Evolutionary conservation across 2,888 invertebrate genomes (phyloP).

Genomic region (Rhagonycha lutea): DNA sequence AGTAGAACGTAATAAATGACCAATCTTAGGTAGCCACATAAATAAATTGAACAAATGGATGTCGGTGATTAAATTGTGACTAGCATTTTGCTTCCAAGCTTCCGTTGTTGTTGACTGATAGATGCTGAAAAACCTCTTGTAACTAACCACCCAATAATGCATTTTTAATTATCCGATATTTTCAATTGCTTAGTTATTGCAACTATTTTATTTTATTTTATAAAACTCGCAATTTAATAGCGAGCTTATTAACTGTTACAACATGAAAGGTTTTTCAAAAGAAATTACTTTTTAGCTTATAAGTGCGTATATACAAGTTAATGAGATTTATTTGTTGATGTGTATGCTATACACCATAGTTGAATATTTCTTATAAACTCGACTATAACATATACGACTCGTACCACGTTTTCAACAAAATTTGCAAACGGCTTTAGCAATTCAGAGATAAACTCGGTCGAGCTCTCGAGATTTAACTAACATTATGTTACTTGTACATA

Average conservation of each 20-base stretch:
- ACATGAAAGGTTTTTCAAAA: conserved; percentile 4
- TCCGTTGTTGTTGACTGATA: background rate
- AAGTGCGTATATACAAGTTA: conserved; percentile 6
- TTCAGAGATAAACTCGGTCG: conserved; percentile 14
- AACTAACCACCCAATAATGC: conserved; percentile 1
- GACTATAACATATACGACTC: conserved; percentile 5
- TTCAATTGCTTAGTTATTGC: conserved; percentile 3
- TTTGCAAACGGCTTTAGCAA: conserved; percentile 10
- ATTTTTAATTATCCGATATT: conserved; percentile 11
- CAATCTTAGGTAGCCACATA: conserved; percentile 34
- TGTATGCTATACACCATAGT: background rate
- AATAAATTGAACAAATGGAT: conserved; percentile 37
- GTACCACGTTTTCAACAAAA: conserved; percentile 13
- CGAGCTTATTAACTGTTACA: conserved; percentile 1
- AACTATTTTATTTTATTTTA: background rate
- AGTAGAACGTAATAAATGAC: conserved; percentile 40
- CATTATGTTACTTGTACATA: conserved; percentile 4
- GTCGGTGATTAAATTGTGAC: conserved; percentile 31
- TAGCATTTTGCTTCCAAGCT: background rate
- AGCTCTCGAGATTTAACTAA: conserved; percentile 13
- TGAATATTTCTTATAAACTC: background rate
- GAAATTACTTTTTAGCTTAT: conserved; percentile 3
- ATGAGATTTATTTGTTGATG: conserved; percentile 9
- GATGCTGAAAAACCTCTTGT: background rate
- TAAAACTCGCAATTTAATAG: background rate